phyloP scores from a whole-genome alignment of 1,140 invertebrate genomes.

The Odontomachus brunneus region DNA sequence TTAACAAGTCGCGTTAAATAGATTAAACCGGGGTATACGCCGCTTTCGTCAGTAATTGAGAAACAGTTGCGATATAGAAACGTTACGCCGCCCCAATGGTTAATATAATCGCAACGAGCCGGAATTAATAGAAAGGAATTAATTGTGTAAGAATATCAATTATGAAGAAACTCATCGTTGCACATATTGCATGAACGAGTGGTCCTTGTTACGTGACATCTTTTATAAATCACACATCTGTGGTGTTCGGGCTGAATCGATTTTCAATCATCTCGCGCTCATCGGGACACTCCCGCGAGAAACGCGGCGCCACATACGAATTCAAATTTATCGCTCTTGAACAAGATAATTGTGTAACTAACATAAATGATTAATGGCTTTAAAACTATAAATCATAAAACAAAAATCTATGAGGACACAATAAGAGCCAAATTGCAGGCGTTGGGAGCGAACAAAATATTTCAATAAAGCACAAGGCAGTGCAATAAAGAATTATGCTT shows the following conservation, averaged over 20 bases:
- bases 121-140: too few species aligned
- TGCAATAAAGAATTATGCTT: too few species aligned
- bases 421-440: too few species aligned
- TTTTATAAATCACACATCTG: neutral
- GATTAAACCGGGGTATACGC: neutral
- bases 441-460: too few species aligned
- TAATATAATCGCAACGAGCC: too few species aligned
- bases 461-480: too few species aligned
- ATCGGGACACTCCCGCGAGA: neutral
- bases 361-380: too few species aligned
- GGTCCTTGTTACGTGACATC: neutral
- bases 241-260: neutral
- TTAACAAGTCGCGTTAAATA: slow-evolving; percentile 23
- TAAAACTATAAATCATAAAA: too few species aligned
- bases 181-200: too few species aligned
- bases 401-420: too few species aligned
- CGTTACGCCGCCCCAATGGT: neutral
- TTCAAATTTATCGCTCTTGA: neutral
- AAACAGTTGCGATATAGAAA: neutral
- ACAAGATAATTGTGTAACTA: slow-evolving; percentile 55
- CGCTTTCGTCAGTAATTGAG: neutral
- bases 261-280: neutral
- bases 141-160: too few species aligned
- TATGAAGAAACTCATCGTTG: too few species aligned
- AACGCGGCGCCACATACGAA: slow-evolving; percentile 12